Evolutionary conservation across 2,113 vertebrate species (phyloP).

Genomic region (Pao palembangensis): DNA sequence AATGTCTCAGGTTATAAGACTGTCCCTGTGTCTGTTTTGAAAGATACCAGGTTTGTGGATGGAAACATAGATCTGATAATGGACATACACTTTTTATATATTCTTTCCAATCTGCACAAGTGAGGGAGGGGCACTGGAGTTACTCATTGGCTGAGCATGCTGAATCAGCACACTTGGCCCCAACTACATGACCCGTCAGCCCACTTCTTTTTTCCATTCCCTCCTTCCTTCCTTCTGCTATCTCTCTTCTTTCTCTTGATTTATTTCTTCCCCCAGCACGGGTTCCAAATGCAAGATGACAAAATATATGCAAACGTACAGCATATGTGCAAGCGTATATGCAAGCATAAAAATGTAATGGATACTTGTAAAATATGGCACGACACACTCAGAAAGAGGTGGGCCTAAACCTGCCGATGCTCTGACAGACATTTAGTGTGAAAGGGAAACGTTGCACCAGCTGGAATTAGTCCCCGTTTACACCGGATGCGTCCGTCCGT

Average conservation of each 20-base stretch:
- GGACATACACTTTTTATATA: not conserved
- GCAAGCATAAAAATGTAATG: not conserved
- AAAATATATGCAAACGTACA: conserved; percentile 6
- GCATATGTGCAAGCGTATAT: not conserved
- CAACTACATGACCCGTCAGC: conserved; percentile 3
- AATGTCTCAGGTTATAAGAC: too few relatives aligned
- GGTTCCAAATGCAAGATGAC: not conserved
- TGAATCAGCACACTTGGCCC: conserved; percentile 36
- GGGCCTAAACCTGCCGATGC: too few relatives aligned
- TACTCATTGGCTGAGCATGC: conserved; percentile 36
- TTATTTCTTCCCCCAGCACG: not conserved
- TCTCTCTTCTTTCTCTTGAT: conserved; percentile 11
- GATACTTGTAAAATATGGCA: not conserved
- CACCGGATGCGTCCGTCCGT: too few relatives aligned
- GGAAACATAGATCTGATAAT: not conserved
- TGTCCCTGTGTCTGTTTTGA: too few relatives aligned
- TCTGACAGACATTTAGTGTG: too few relatives aligned
- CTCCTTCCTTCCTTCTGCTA: conserved; percentile 31
- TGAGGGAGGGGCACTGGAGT: not conserved
- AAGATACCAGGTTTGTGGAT: too few relatives aligned
- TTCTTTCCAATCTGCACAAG: not conserved
- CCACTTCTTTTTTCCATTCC: conserved; percentile 25
- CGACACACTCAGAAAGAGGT: too few relatives aligned
- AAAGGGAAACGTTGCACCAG: too few relatives aligned
- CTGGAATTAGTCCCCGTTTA: too few relatives aligned